Percentiles rank a stretch among this genome's conserved stretches.
These are phyloP conservation scores for Hirtodrosophila duncani DNA, from an alignment of 2,888 invertebrate species.

Conservation along the genomic window DNA sequence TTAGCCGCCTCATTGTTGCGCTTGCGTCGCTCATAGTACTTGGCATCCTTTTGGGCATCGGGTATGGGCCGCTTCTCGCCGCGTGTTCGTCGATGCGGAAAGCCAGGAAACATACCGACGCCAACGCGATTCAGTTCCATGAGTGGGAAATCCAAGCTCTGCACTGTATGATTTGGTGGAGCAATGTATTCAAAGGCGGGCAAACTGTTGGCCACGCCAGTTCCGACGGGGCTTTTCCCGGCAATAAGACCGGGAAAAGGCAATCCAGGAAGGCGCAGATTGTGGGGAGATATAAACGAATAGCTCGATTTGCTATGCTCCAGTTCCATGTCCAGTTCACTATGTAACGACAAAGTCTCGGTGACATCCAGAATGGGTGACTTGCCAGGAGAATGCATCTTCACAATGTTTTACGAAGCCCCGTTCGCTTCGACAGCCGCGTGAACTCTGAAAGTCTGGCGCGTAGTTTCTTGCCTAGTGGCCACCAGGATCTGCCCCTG, in stretches of 20 bases:
- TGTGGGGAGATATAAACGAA: constrained; percentile 24
- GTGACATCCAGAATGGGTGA: constrained; percentile 74
- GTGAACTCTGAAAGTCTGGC: constrained; percentile 34
- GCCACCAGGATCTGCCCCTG: constrained; percentile 26
- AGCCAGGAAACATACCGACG: constrained; percentile 65
- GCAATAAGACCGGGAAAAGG: constrained; percentile 44
- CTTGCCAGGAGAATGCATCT: constrained; percentile 54
- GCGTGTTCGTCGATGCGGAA: constrained; percentile 81
- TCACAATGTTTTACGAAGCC: constrained; percentile 9
- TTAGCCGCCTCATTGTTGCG: constrained; percentile 95
- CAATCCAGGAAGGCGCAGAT: constrained; percentile 44
- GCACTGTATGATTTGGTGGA: constrained; percentile 53
- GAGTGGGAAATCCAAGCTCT: constrained; percentile 66
- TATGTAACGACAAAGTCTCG: constrained; percentile 55
- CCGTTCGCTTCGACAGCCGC: constrained; percentile 53
- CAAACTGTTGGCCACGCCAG: constrained; percentile 30
- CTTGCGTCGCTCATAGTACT: constrained; percentile 91
- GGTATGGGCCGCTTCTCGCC: constrained; percentile 93
- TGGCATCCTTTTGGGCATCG: constrained; percentile 91
- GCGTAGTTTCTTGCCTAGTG: constrained; percentile 15
- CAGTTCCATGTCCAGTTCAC: constrained; percentile 43
- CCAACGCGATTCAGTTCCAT: constrained; percentile 73
- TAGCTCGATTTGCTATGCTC: constrained; percentile 26
- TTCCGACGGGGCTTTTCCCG: constrained; percentile 32
- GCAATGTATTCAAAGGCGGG: constrained; percentile 74